phyloP scores from a whole-genome alignment of 2,797 vertebrate species.

The Oreochromis mossambicus region DNA sequence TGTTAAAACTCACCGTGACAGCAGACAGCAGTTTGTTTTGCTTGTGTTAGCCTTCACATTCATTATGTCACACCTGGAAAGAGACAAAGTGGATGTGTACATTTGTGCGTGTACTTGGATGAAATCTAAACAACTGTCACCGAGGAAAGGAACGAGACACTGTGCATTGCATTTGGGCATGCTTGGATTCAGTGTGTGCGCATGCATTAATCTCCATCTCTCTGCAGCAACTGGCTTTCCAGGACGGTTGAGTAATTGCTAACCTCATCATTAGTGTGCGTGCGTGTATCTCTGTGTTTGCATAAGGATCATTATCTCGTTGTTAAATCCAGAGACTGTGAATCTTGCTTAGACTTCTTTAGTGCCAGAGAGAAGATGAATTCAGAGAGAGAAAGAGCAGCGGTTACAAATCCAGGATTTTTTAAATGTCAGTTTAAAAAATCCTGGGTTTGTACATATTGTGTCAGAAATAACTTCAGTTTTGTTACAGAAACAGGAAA shows the following conservation, averaged over 20 bases:
- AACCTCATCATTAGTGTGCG: constrained; percentile 20
- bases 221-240: background rate
- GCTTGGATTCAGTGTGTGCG: background rate
- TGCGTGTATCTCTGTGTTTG: background rate
- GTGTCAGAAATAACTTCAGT: constrained; percentile 6
- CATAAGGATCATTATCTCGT: constrained; percentile 7
- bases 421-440: background rate
- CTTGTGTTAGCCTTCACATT: background rate
- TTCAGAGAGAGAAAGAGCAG: background rate
- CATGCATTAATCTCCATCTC: background rate
- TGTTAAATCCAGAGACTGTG: background rate
- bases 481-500: background rate
- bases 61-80: background rate
- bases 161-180: background rate
- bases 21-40: constrained; percentile 18
- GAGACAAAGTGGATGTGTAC: background rate
- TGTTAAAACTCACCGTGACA: background rate
- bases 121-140: background rate
- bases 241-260: background rate
- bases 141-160: background rate
- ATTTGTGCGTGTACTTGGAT: background rate
- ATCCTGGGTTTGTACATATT: background rate
- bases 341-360: background rate
- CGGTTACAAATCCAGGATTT: background rate
- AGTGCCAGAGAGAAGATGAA: background rate